These are phyloP conservation scores for Allolobophora icterica DNA, from an alignment of 2,888 invertebrate species.

Conservation along the genomic window DNA sequence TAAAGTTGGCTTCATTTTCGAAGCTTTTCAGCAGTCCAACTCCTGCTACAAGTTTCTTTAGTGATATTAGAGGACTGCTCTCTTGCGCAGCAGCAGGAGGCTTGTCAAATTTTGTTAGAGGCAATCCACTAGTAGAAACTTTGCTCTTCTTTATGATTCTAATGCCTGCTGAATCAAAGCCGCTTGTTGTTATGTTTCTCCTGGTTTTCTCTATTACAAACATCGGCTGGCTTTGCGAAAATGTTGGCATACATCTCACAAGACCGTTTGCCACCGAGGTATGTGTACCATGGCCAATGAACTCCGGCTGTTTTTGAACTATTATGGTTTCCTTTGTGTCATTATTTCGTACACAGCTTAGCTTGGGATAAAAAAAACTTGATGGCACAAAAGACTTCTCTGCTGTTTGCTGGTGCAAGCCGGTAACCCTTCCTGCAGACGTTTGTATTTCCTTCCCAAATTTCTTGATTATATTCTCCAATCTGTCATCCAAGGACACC, in stretches of 20 bases:
- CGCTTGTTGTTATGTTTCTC: neutral
- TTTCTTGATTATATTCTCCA: conserved; percentile 20
- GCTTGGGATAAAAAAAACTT: neutral
- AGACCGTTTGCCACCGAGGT: neutral
- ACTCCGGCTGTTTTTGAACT: neutral
- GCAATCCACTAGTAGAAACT: neutral
- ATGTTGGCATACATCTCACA: neutral
- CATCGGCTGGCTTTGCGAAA: neutral
- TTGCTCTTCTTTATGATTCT: conserved; percentile 5
- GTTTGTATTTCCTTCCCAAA: conserved; percentile 2
- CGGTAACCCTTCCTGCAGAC: neutral
- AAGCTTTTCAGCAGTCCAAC: neutral
- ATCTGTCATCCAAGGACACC: neutral
- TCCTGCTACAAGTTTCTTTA: conserved; percentile 20
- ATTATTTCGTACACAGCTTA: neutral
- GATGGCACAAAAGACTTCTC: neutral
- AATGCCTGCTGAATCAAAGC: neutral
- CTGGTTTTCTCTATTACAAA: neutral
- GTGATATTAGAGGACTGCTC: neutral
- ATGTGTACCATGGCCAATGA: neutral
- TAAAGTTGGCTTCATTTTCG: neutral
- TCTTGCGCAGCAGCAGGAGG: neutral
- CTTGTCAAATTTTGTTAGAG: neutral
- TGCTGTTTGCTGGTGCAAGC: neutral
- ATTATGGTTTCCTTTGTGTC: neutral